Evolutionary conservation across 2,113 vertebrate species (phyloP).

Genomic region (Electrona antarctica): DNA sequence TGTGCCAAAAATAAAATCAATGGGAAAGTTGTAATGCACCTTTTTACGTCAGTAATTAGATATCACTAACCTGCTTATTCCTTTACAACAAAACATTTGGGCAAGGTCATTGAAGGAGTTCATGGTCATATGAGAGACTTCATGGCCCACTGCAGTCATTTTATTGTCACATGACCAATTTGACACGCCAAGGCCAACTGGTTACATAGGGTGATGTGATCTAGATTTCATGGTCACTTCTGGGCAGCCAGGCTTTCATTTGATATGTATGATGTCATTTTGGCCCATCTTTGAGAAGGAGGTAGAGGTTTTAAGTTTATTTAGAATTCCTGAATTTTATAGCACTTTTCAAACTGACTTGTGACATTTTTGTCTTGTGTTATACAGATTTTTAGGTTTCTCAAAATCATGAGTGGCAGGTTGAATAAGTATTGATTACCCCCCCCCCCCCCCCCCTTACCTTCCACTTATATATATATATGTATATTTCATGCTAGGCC

Average conservation of each 20-base stretch:
- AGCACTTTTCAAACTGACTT: slow-evolving; percentile 42
- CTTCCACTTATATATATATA: too few species aligned
- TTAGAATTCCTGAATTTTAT: slow-evolving; percentile 25
- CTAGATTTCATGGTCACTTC: slow-evolving; percentile 42
- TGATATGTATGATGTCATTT: slow-evolving; percentile 37
- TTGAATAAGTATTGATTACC: neutral
- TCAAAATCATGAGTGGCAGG: neutral
- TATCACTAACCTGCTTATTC: too few species aligned
- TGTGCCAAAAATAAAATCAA: too few species aligned
- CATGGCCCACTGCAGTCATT: neutral
- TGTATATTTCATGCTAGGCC: slow-evolving; percentile 22
- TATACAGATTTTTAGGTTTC: slow-evolving; percentile 37
- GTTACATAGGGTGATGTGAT: slow-evolving; percentile 17
- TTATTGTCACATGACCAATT: slow-evolving; percentile 11
- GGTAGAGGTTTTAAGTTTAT: slow-evolving; percentile 7
- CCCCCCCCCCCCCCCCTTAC: neutral
- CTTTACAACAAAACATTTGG: too few species aligned
- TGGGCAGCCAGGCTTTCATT: slow-evolving; percentile 33
- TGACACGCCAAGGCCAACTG: slow-evolving; percentile 21
- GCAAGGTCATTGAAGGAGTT: neutral
- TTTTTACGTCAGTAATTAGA: too few species aligned
- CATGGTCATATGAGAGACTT: neutral
- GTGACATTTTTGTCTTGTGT: slow-evolving; percentile 43
- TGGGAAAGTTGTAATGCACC: too few species aligned
- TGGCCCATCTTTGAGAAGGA: slow-evolving; percentile 18